A percentile compares a stretch with the other conserved stretches of the same genome.
Evolutionary conservation across 2,888 invertebrate species (phyloP).

Genomic region (Drosophila monieri): DNA sequence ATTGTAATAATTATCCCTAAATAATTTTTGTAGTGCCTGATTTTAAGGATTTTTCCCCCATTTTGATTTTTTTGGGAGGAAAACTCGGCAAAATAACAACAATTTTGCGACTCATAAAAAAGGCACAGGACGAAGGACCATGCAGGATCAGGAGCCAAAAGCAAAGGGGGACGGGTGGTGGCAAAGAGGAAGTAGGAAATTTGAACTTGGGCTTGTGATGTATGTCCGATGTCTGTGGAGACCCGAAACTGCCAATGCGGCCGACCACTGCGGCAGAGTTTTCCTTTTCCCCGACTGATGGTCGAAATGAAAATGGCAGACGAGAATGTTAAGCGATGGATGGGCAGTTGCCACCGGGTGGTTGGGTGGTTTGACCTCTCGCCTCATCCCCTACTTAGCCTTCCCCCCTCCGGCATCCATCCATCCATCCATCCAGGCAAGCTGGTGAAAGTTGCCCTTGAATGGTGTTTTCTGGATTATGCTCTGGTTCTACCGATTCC

Average conservation of each 20-base stretch:
- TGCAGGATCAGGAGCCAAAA: background rate
- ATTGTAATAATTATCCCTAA: background rate
- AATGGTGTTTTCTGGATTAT: conserved; percentile 74
- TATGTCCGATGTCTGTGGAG: conserved; percentile 65
- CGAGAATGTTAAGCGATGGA: conserved; percentile 55
- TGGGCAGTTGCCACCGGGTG: conserved; percentile 38
- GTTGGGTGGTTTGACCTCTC: conserved; percentile 38
- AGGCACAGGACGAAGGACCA: conserved; percentile 27
- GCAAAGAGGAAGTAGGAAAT: conserved; percentile 58
- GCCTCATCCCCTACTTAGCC: background rate
- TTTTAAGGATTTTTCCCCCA: conserved; percentile 5
- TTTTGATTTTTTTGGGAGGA: conserved; percentile 22
- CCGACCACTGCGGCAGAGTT: conserved; percentile 71
- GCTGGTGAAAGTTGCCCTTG: conserved; percentile 81
- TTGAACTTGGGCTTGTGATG: conserved; percentile 78
- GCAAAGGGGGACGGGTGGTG: conserved; percentile 2
- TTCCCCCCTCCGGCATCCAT: background rate
- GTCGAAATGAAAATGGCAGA: conserved; percentile 69
- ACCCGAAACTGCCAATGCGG: conserved; percentile 63
- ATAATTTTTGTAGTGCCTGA: background rate
- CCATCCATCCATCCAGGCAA: conserved; percentile 30
- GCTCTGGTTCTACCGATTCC: conserved; percentile 21
- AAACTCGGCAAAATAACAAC: conserved; percentile 68
- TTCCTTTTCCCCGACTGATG: conserved; percentile 31
- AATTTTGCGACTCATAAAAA: conserved; percentile 76